Conservation (phyloP, 2,888 invertebrate species). For the Odontothrips loti region DNA sequence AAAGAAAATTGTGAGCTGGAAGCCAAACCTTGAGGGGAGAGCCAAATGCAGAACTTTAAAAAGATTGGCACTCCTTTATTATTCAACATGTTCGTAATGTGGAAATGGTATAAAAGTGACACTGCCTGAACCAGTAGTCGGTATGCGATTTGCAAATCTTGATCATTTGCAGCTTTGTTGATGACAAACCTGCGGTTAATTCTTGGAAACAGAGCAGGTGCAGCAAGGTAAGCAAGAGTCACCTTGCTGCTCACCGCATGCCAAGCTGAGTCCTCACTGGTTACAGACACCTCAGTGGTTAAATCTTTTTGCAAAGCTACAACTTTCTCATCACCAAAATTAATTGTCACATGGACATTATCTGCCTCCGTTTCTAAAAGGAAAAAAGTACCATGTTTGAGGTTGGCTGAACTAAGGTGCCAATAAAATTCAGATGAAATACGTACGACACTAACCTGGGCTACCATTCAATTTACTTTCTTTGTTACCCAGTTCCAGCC, state of each 20-base stretch:
- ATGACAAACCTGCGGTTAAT: neutral
- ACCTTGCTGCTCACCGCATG: neutral
- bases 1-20: neutral
- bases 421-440: no score
- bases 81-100: neutral
- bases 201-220: neutral
- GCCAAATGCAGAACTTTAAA: neutral
- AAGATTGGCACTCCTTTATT: neutral
- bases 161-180: neutral
- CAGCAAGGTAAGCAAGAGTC: neutral
- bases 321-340: neutral
- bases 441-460: neutral
- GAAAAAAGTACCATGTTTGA: neutral
- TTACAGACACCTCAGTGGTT: neutral
- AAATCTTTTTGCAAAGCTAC: neutral
- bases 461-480: neutral
- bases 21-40: neutral
- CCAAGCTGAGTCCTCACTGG: neutral
- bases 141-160: neutral
- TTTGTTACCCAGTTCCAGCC: neutral
- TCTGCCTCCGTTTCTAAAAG: neutral
- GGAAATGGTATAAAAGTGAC: neutral
- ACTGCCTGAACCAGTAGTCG: neutral
- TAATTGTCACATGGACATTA: neutral
- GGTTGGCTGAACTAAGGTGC: neutral